phyloP scores from a whole-genome alignment of 2,113 vertebrate species.

The Pituophis catenifer region DNA sequence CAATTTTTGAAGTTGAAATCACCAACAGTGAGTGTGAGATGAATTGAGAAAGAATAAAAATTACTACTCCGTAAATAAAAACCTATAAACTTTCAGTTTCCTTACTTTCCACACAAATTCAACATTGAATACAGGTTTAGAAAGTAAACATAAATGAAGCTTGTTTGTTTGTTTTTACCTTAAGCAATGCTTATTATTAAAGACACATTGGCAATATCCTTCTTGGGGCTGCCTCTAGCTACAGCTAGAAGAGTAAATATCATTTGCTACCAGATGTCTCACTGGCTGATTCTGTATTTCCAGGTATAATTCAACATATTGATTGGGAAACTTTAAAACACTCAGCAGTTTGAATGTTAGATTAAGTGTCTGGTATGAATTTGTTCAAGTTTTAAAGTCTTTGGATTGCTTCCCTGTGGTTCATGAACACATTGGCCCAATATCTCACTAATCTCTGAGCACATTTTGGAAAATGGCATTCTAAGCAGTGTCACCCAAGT shows the following conservation, averaged over 20 bases:
- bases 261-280: background rate
- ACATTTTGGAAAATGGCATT: background rate
- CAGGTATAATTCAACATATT: background rate
- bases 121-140: background rate
- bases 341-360: background rate
- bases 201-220: background rate
- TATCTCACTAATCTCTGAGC: background rate
- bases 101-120: background rate
- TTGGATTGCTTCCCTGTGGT: background rate
- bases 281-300: background rate
- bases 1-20: background rate
- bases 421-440: background rate
- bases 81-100: background rate
- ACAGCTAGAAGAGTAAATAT: background rate
- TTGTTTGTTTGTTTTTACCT: background rate
- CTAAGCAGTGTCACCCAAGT: background rate
- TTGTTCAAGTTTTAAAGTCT: background rate
- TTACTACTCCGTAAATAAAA: rapidly evolving
- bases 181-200: background rate
- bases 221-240: background rate
- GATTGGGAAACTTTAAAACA: background rate
- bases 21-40: background rate
- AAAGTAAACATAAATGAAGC: background rate
- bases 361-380: background rate
- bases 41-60: background rate